These are phyloP conservation scores for Coreoperca whiteheadi DNA, from an alignment of 2,113 vertebrate species.

Conservation along the genomic window DNA sequence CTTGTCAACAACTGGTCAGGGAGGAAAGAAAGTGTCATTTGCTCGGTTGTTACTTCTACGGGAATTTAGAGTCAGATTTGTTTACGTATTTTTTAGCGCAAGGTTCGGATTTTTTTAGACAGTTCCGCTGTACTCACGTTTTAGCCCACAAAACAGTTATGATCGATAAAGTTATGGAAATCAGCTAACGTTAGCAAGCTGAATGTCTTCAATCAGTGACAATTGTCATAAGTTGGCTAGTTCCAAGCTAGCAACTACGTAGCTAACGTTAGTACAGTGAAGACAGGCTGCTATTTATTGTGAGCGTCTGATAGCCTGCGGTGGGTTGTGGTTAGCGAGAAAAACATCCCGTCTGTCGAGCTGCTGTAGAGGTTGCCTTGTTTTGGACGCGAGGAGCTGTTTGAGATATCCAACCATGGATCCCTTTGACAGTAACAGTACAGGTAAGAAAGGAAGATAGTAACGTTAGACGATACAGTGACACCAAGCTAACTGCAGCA, in stretches of 20 bases:
- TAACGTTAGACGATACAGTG: not conserved
- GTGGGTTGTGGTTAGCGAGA: slow-evolving; percentile 13
- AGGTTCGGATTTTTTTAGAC: not conserved
- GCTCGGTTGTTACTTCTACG: not conserved
- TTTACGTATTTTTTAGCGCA: not conserved
- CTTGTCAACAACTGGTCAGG: slow-evolving; percentile 69
- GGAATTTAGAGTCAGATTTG: not conserved
- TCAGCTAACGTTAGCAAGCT: slow-evolving; percentile 14
- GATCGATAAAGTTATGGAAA: slow-evolving; percentile 32
- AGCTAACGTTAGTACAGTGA: slow-evolving; percentile 42
- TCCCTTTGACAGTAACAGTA: slow-evolving; percentile 74
- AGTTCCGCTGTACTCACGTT: not conserved
- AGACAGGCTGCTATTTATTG: slow-evolving; percentile 19
- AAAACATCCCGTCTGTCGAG: slow-evolving; percentile 22
- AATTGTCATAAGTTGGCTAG: slow-evolving; percentile 72
- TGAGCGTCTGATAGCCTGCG: slow-evolving; percentile 11
- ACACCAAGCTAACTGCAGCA: slow-evolving; percentile 58
- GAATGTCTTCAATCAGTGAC: slow-evolving; percentile 42
- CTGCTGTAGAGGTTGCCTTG: not conserved
- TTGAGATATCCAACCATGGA: slow-evolving; percentile 61
- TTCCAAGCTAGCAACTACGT: slow-evolving; percentile 63
- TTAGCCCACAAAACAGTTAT: not conserved
- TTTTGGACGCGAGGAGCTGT: slow-evolving; percentile 14
- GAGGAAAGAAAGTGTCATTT: slow-evolving; percentile 53
- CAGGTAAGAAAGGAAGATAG: slow-evolving; percentile 67